Evolutionary conservation across 2,113 vertebrate species (phyloP), one percentile per base, ranked within the genome.

Genomic region (Actenoides lindsayi): DNA sequence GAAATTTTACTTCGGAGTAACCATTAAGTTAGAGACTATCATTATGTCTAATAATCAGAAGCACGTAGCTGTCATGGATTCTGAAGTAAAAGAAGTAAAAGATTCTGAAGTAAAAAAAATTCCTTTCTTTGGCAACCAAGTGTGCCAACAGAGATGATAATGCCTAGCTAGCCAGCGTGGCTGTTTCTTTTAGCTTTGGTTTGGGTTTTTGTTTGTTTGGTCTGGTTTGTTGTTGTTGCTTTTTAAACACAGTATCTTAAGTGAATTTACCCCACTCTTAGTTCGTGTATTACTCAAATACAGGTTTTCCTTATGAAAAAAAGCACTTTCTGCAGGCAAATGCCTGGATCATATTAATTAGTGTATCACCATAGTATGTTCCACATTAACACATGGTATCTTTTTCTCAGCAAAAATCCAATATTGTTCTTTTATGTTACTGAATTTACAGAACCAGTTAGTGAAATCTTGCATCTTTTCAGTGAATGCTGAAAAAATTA

Each of bases 61-160:
- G 54, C 62, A 93, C 70, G 20, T 37, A 33, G 59, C 69, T 97
- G 91, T 97, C 97, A 96, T 39, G 70, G 82, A 95, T 97, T 89
- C 87, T 89, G 93, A 98, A 95, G 90, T 94, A 98, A 96, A 96
- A 97, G 69, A n/a, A n/a, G n/a, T n/a, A n/a, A n/a, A n/a, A n/a
- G 82, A 95, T 97, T 89, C 87, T 89, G 93, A 98, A 95, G 90
- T 94, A 98, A 96, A 96, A 97, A 67, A n/a, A 93, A 93, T 71
- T 60, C 15, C 69, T 83, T 68, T 62, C 41, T 69, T 17, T 75
- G 46, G 86, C 93, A 97, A 93, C 46, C 83, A 60, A 87, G 70
- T 90, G 51, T 67, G 80, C 35, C 86, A 95, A 71, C 77, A 94
- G 69, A 96, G 82, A 87, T 97, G 96, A 97, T 91, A 97, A 93